Percentiles rank a stretch among this genome's conserved stretches.
Evolutionary conservation across 2,113 vertebrate genomes (phyloP).

Genomic region (Vombatus ursinus): DNA sequence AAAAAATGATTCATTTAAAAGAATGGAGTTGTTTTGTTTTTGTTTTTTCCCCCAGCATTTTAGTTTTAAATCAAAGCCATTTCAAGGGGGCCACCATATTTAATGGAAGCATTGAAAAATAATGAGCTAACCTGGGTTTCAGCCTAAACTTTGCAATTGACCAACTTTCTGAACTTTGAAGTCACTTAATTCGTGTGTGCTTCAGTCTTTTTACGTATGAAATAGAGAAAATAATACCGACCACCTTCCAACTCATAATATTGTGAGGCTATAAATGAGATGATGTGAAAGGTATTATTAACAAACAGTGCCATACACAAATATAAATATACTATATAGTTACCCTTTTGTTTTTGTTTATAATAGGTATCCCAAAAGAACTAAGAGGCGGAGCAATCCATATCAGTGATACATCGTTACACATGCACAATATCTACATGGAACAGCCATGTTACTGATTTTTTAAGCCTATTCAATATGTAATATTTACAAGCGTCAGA

Average conservation of each 20-base stretch:
- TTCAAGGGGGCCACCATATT: background rate
- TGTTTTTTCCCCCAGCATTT: background rate
- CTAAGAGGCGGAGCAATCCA: background rate
- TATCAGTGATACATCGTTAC: background rate
- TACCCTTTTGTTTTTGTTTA: slow-evolving; percentile 12
- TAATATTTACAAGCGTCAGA: background rate
- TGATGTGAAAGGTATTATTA: background rate
- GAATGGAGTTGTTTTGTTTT: background rate
- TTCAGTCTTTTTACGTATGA: background rate
- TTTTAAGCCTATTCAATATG: slow-evolving; percentile 1
- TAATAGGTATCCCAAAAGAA: slow-evolving; percentile 11
- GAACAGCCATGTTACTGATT: background rate
- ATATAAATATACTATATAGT: background rate
- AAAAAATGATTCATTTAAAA: background rate
- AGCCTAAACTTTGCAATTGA: background rate
- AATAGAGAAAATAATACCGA: slow-evolving; percentile 1
- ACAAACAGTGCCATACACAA: background rate
- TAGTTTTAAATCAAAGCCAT: background rate
- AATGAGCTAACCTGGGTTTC: background rate
- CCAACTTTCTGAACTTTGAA: background rate
- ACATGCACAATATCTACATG: background rate
- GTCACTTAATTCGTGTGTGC: background rate
- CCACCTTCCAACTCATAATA: background rate
- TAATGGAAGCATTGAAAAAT: background rate
- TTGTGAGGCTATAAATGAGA: background rate